Base-by-base conservation (phyloP, 2,888 invertebrate species). In the Rhamphomyia laevipes region DNA sequence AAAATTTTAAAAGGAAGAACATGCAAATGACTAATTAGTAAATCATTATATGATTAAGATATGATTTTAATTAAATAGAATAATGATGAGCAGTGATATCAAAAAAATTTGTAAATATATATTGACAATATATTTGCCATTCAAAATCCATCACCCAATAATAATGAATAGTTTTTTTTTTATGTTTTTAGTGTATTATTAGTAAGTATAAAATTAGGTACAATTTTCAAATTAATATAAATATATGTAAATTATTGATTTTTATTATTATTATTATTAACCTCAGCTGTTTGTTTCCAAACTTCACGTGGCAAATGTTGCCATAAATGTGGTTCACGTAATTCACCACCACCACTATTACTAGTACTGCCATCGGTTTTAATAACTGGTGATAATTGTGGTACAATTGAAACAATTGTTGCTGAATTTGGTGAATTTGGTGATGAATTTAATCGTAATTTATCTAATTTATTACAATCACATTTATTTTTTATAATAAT, bases 271-370 rank as follows among this genome's bases (percentile, higher is more conserved):
- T 49, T n/a, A 51, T 52, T 49, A 53, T 64, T 63, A 64, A 83
- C 84, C 74, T 86, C 86, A 11, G 88, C 75, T 11, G 84, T 77
- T 12, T 85, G 82, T 60, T 86, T 86, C 83, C 90, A 89, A 40
- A 92, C 80, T 42, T 77, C 76, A 60, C 87, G 86, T 0, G 89
- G 82, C 1, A 88, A 84, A 55, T 81, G 78, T 54, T 83, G 81
- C 86, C 87, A 89, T 57, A 76, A 42, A 30, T 49, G 45, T 45
- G 49, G 43, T 31, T 50, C 51, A 15, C 55, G 50, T 41, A 17
- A 49, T 16, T 35, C 35, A 4, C n/a, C n/a, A n/a, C n/a, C 13
- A 13, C 4, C 13, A 45, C 10, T 37, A 48, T 23, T 15, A 37
- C n/a, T 40, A 11, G 10, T 35, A 31, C 9, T n/a, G 27, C 15